phyloP scores from a whole-genome alignment of 2,113 vertebrate species.

The Syrrhaptes paradoxus region DNA sequence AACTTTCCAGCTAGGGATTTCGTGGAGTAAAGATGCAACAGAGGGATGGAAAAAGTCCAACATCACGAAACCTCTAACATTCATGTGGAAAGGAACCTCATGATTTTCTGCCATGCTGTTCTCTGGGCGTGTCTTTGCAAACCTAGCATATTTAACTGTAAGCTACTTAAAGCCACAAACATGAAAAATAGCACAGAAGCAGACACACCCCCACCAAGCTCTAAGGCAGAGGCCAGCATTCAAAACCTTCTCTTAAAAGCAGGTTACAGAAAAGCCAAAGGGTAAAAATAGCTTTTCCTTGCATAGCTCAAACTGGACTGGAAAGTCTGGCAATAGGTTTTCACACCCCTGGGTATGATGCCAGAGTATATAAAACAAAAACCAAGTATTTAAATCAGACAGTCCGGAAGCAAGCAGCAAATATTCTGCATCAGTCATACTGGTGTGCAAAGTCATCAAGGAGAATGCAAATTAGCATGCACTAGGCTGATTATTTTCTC shows the following conservation, averaged over 20 bases:
- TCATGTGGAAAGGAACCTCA: background rate
- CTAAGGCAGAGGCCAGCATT: background rate
- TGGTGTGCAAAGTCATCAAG: background rate
- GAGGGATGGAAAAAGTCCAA: background rate
- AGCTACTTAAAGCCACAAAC: background rate
- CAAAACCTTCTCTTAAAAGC: background rate
- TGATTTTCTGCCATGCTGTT: background rate
- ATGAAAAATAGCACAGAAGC: background rate
- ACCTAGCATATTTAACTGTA: background rate
- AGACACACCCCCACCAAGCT: background rate
- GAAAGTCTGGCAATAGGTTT: background rate
- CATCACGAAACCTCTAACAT: background rate
- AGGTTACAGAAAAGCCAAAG: background rate
- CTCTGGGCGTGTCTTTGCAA: background rate
- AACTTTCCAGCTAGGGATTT: background rate
- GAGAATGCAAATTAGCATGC: constrained; percentile 10
- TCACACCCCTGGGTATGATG: background rate
- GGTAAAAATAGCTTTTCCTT: background rate
- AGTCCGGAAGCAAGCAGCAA: background rate
- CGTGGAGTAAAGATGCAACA: background rate
- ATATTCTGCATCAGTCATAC: background rate
- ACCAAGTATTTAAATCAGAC: background rate
- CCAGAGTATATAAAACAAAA: background rate
- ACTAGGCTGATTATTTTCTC: background rate
- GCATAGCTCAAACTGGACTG: background rate